Base-by-base conservation (phyloP, 1,140 invertebrate genomes). In the Propsilocerus akamusi region DNA sequence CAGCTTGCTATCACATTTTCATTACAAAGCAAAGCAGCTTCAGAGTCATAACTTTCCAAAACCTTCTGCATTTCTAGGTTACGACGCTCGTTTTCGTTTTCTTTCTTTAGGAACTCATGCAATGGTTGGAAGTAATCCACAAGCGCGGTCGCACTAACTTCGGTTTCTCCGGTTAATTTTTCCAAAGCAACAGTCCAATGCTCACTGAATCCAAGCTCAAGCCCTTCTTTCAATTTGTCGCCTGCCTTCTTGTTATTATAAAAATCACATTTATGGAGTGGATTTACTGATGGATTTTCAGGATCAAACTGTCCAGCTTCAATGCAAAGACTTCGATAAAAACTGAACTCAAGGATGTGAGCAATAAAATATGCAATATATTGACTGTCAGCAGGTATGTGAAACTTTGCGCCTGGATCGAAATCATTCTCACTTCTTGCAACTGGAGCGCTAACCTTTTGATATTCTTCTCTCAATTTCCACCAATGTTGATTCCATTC, bases 291-390 rank as follows among this genome's bases (percentile, higher is more conserved):
- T 0, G 62, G 54, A 56, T 72, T 60, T 0, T 57, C 54, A 2
- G 73, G 71, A 22, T 71, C 68, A 22, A 67, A 71, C 50, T 80
- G 65, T 2, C 67, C 69, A 23, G 76, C 73, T 5, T 61, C 66
- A 17, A 72, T 61, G 57, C 80, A 83, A 26, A 83, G 58, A 11
- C 70, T 60, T 50, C 74, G 66, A 58, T 80, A 77, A 52, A 82
- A 74, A 59, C 81, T 78, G 59, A 81, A 83, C 61, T 77, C 55
- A 52, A 76, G 58, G 59, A 75, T 57, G 57, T 69, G 57, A 55
- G 72, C 55, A 47, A 80, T 68, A 57, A 81, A 81, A 60, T 81
- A 81, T 46, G 77, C 74, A 61, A 54, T 56, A 49, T 78, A 78
- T 23, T 72, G 70, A 2, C 68, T 64, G 59, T 73, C 69, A 1